Evolutionary conservation across 2,797 vertebrate species (phyloP).

Genomic region (Typhlichthys subterraneus): DNA sequence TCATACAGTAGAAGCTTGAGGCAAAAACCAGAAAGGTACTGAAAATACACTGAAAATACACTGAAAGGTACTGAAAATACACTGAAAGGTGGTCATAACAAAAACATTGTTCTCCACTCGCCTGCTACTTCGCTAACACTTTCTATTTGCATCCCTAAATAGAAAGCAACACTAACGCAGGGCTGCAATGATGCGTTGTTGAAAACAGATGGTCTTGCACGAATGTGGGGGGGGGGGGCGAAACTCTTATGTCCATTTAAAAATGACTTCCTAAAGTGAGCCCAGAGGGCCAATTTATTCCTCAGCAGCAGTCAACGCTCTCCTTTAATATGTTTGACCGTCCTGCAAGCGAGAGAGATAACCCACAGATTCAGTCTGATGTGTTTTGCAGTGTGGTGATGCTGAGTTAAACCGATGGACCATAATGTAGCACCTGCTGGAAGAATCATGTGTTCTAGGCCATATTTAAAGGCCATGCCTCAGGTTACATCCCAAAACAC

Average conservation of each 20-base stretch:
- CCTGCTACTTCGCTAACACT: slow-evolving; percentile 50
- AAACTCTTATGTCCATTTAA: slow-evolving; percentile 12
- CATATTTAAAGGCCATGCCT: slow-evolving; percentile 39
- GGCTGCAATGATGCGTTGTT: slow-evolving; percentile 44
- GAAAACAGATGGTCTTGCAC: slow-evolving; percentile 26
- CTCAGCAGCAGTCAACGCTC: slow-evolving; percentile 43
- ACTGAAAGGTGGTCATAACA: background rate
- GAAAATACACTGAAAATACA: background rate
- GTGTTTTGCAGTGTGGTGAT: slow-evolving; percentile 63
- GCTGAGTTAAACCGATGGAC: slow-evolving; percentile 9
- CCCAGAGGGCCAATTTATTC: slow-evolving; percentile 51
- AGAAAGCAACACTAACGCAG: slow-evolving; percentile 28
- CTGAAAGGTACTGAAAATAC: too few relatives aligned
- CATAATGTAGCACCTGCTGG: slow-evolving; percentile 62
- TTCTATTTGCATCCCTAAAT: slow-evolving; percentile 41
- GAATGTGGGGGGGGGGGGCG: slow-evolving; percentile 33
- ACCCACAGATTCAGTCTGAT: slow-evolving; percentile 55
- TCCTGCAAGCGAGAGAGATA: slow-evolving; percentile 32
- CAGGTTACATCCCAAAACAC: slow-evolving; percentile 32
- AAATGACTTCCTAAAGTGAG: slow-evolving; percentile 51
- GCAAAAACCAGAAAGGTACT: slow-evolving; percentile 11
- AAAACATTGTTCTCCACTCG: slow-evolving; percentile 23
- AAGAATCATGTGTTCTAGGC: slow-evolving; percentile 58
- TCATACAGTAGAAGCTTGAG: too few relatives aligned
- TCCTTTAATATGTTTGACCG: slow-evolving; percentile 55